Percentiles rank a stretch among this genome's conserved stretches.
phyloP scores from a whole-genome alignment of 2,888 invertebrate species.

The Macrosoma leucophasiata region DNA sequence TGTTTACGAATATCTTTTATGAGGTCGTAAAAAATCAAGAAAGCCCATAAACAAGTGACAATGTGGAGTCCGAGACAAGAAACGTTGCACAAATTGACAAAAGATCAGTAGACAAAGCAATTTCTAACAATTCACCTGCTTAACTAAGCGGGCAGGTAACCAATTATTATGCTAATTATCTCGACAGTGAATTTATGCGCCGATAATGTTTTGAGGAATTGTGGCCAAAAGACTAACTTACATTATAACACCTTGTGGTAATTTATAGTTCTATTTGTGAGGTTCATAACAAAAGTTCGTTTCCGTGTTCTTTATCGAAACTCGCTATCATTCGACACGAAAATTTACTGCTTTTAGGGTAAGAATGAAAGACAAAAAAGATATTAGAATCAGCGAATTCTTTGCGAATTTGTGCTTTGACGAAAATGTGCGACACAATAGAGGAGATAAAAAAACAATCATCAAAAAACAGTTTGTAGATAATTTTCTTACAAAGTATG shows the following conservation, averaged over 20 bases:
- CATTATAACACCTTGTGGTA: slow-evolving; percentile 65
- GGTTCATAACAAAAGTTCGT: slow-evolving; percentile 65
- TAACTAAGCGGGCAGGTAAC: slow-evolving; percentile 63
- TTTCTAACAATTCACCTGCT: slow-evolving; percentile 60
- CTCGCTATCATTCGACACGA: slow-evolving; percentile 56
- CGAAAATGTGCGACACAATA: too few species aligned
- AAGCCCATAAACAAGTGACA: slow-evolving; percentile 34
- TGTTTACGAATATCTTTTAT: slow-evolving; percentile 57
- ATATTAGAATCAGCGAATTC: slow-evolving; percentile 13
- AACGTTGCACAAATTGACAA: slow-evolving; percentile 55
- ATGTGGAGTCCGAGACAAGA: slow-evolving; percentile 39
- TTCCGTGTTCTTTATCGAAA: slow-evolving; percentile 69
- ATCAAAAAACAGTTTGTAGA: too few species aligned
- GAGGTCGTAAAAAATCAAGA: slow-evolving; percentile 48
- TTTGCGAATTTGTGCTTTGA: slow-evolving; percentile 4
- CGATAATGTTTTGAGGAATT: slow-evolving; percentile 64
- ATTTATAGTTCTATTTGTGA: slow-evolving; percentile 65
- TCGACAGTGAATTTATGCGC: slow-evolving; percentile 54
- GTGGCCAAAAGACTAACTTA: slow-evolving; percentile 56
- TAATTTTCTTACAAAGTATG: too few species aligned
- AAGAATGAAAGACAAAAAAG: slow-evolving; percentile 21
- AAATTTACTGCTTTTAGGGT: slow-evolving; percentile 46
- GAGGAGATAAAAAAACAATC: too few species aligned
- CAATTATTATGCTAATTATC: slow-evolving; percentile 67
- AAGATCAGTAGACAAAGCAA: slow-evolving; percentile 43